Conservation (phyloP, 2,113 vertebrate genomes). For the Callionymus lyra region DNA sequence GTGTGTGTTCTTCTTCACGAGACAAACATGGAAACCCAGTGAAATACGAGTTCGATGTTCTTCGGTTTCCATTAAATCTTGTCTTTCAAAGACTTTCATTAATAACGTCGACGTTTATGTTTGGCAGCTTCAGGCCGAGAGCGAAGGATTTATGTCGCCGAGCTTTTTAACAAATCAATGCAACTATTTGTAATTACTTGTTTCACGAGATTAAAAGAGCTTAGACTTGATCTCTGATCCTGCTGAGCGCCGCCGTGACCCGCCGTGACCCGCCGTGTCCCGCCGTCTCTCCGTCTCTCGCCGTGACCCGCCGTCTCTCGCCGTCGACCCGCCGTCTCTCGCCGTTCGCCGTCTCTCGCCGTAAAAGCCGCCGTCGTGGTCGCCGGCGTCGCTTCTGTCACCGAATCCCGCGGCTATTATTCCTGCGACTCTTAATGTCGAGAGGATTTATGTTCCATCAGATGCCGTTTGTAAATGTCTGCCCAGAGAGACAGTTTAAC, state of each 20-base stretch:
- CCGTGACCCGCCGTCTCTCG: slow-evolving; percentile 68
- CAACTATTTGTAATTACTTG: slow-evolving; percentile 99
- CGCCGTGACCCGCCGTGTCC: too few relatives aligned
- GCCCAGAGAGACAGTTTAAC: slow-evolving; percentile 96
- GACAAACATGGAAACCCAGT: slow-evolving; percentile 32
- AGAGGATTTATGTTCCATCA: slow-evolving; percentile 96
- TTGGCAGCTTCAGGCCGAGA: slow-evolving; percentile 88
- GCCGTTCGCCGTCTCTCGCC: slow-evolving; percentile 77
- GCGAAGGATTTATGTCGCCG: slow-evolving; percentile 98
- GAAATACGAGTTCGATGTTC: slow-evolving; percentile 65
- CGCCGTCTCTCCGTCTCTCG: too few relatives aligned
- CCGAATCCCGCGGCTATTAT: slow-evolving; percentile 94
- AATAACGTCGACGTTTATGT: slow-evolving; percentile 94
- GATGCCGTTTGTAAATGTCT: slow-evolving; percentile 99
- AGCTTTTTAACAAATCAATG: slow-evolving; percentile 99
- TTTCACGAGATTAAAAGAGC: slow-evolving; percentile 99
- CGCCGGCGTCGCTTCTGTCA: slow-evolving; percentile 86
- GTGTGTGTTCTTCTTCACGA: slow-evolving; percentile 24
- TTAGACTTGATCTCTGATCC: slow-evolving; percentile 85
- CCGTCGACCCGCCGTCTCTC: slow-evolving; percentile 85
- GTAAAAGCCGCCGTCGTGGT: slow-evolving; percentile 69
- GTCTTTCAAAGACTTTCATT: slow-evolving; percentile 83
- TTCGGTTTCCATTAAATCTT: slow-evolving; percentile 75
- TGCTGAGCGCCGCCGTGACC: slow-evolving; percentile 92
- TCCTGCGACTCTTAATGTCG: slow-evolving; percentile 96